Evolutionary conservation across 2,888 invertebrate species (phyloP), one percentile per base, ranked within the genome.

Genomic region (Notocelia uddmanniana): DNA sequence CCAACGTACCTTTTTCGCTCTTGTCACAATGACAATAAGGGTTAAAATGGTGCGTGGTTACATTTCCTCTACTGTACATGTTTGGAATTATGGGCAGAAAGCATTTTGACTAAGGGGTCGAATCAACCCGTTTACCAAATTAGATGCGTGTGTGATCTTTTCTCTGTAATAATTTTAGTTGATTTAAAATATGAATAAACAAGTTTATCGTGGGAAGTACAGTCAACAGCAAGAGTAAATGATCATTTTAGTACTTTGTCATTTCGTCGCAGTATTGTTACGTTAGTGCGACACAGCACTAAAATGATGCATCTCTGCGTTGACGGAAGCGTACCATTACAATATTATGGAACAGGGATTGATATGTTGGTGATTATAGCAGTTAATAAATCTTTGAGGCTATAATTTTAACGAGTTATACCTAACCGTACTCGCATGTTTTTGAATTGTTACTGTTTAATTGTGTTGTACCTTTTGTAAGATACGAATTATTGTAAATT

Each of bases 371-470:
- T 52, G 37, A 52, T 70, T 66, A 37, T 58, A 70, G 58, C 58
- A 34, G 70, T 66, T 37, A 26, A 19, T 54, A 67, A n/a, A 62
- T 52, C 45, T 62, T 52, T 59, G 64, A 73, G 69, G 69, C 73
- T 69, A 55, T 69, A 55, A 48, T 50, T 41, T 52, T 41, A 68
- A 37, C 23, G n/a, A 52, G 26, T 41, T 37, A 45, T 62, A 50
- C 26, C 45, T 48, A 68, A 50, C 19, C 41, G 41, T 58, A 45
- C 26, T 50, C 62, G 69, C 69, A 72, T 74, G 75, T 75, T 69
- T 66, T 74, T 74, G 26, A 68, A 70, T 74, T 67, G 64, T 75
- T 64, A 69, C 71, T 69, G 19, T n/a, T 64, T 21, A 34, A 52
- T 64, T 64, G 52, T 64, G n/a, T 63, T 55, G 34, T 50, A 74